Evolutionary conservation across 35 echinoderm and acorn worm genomes (phyloP).

Genomic region (Lytechinus variegatus): DNA sequence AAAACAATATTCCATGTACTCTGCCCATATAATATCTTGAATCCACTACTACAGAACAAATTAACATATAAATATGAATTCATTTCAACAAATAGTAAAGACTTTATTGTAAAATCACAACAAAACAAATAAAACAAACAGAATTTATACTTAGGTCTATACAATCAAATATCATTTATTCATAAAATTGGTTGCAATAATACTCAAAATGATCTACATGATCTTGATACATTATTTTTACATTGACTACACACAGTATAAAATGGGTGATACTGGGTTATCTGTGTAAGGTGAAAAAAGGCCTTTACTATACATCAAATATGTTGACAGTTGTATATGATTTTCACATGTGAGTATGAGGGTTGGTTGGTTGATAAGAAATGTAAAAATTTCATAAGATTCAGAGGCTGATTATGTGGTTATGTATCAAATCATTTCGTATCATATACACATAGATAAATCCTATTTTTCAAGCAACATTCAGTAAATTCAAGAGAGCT

Average conservation of each 20-base stretch:
- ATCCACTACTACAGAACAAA: no score
- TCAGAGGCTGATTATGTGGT: not conserved
- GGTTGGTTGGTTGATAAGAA: not conserved
- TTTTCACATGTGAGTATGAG: not conserved
- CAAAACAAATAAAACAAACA: not conserved
- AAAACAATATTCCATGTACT: no score
- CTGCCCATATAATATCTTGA: no score
- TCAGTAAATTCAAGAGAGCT: no score
- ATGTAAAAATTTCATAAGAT: not conserved
- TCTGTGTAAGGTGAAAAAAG: not conserved
- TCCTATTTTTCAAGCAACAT: no score
- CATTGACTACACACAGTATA: not conserved
- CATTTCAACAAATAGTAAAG: not conserved
- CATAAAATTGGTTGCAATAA: not conserved
- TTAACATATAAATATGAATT: no score
- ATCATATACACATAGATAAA: no score
- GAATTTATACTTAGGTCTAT: not conserved
- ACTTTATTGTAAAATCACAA: not conserved
- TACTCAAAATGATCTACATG: not conserved
- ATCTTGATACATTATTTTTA: not conserved
- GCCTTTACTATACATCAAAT: not conserved
- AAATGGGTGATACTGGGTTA: not conserved
- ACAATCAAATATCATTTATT: slow-evolving; percentile 20
- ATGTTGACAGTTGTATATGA: not conserved
- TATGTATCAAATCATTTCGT: not conserved